phyloP scores from a whole-genome alignment of 92 coral and sea anemone genomes.

The Porites evermanni region DNA sequence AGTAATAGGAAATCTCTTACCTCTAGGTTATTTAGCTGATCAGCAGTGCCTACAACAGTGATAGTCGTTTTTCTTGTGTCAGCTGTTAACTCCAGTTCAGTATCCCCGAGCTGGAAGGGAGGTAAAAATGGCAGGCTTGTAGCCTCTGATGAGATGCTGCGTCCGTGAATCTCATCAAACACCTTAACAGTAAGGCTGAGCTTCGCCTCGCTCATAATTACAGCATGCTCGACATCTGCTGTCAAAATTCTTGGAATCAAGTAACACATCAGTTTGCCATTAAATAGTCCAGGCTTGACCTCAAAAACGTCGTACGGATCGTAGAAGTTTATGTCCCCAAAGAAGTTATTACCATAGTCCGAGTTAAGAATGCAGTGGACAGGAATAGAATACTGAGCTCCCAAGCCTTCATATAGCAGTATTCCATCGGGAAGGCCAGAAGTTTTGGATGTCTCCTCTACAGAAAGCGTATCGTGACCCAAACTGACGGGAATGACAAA shows the following conservation, averaged over 20 bases:
- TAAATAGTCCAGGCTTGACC: constrained; percentile 73
- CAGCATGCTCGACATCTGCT: constrained; percentile 49
- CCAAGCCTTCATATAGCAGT: constrained; percentile 71
- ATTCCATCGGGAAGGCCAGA: constrained; percentile 62
- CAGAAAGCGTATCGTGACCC: constrained; percentile 62
- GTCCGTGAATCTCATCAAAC: constrained; percentile 80
- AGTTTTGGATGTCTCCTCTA: constrained; percentile 42
- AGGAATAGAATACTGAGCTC: constrained; percentile 50
- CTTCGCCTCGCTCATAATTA: constrained; percentile 49
- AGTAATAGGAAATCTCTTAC: constrained; percentile 1
- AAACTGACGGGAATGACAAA: constrained; percentile 77
- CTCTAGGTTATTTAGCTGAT: constrained; percentile 76
- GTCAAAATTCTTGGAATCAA: constrained; percentile 64
- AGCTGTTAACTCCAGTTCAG: constrained; percentile 72
- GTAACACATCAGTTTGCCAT: constrained; percentile 84
- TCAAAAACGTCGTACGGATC: constrained; percentile 79
- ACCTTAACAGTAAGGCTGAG: constrained; percentile 79
- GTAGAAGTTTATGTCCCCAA: constrained; percentile 58
- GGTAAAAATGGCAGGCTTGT: constrained; percentile 78
- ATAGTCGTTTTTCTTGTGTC: constrained; percentile 59
- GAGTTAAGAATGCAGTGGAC: constrained; percentile 70
- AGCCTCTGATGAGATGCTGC: constrained; percentile 71
- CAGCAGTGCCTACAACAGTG: constrained; percentile 71
- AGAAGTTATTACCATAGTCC: constrained; percentile 50
- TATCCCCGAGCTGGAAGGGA: constrained; percentile 75